phyloP scores from a whole-genome alignment of 2,113 vertebrate genomes.

The Meles meles region DNA sequence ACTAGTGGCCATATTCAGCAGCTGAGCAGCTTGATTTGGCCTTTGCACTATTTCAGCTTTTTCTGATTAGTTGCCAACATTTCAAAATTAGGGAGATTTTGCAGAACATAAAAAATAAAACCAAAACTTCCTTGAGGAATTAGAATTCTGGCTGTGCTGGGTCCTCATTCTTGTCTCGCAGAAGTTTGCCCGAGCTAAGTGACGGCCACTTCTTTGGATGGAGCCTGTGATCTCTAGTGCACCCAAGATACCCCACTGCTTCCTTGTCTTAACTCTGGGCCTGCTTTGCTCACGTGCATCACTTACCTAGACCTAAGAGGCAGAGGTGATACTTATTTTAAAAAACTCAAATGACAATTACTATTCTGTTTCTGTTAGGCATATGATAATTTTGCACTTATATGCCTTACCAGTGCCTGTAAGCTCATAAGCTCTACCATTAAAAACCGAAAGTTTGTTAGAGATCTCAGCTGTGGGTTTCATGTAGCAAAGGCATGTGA shows the following conservation, averaged over 20 bases:
- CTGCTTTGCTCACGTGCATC: background rate
- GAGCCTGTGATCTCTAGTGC: background rate
- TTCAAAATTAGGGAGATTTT: slow-evolving; percentile 12
- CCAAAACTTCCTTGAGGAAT: background rate
- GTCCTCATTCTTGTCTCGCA: background rate
- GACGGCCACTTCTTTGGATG: background rate
- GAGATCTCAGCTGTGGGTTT: background rate
- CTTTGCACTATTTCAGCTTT: background rate
- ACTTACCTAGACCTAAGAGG: background rate
- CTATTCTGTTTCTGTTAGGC: background rate
- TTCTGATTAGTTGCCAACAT: background rate
- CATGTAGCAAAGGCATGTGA: background rate
- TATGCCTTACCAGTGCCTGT: background rate
- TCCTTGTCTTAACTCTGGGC: background rate
- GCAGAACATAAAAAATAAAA: background rate
- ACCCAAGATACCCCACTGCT: background rate
- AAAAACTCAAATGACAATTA: background rate
- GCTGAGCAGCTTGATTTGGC: background rate
- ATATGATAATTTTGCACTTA: background rate
- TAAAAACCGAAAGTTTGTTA: background rate
- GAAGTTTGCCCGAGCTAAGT: background rate
- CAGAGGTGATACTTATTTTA: background rate
- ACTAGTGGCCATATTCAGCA: background rate
- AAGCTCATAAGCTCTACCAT: background rate
- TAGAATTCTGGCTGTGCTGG: background rate